These are phyloP conservation scores for Entosphenus tridentatus DNA, from an alignment of 2,113 vertebrate genomes.

Conservation along the genomic window DNA sequence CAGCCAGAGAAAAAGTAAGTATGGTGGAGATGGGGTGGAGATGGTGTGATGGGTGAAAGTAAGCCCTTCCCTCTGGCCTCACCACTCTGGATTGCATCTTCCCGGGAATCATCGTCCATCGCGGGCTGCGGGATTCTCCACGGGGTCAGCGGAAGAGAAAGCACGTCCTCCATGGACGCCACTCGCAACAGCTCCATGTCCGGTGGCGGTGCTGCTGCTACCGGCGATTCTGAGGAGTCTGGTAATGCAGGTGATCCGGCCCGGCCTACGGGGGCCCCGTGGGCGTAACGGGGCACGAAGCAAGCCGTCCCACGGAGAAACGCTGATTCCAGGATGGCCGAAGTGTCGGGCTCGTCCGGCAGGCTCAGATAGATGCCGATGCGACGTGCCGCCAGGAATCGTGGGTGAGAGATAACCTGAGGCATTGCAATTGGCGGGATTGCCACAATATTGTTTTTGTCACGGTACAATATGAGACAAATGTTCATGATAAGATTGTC, in stretches of 20 bases:
- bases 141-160: slow-evolving; percentile 5
- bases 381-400: neutral
- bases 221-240: no score
- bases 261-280: no score
- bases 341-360: neutral
- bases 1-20: no score
- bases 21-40: no score
- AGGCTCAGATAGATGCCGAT: slow-evolving; percentile 4
- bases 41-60: neutral
- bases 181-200: neutral
- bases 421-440: no score
- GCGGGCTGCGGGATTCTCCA: slow-evolving; percentile 1
- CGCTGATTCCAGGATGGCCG: neutral
- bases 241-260: no score
- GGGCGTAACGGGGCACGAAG: slow-evolving; percentile 5
- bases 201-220: no score
- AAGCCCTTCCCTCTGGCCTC: neutral
- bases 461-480: no score
- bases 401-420: slow-evolving; percentile 3
- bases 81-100: neutral
- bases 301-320: neutral
- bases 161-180: slow-evolving; percentile 3
- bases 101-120: neutral
- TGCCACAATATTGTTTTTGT: no score
- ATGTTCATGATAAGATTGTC: no score